Conservation (phyloP, 2,888 invertebrate genomes). For the Diloba caeruleocephala region DNA sequence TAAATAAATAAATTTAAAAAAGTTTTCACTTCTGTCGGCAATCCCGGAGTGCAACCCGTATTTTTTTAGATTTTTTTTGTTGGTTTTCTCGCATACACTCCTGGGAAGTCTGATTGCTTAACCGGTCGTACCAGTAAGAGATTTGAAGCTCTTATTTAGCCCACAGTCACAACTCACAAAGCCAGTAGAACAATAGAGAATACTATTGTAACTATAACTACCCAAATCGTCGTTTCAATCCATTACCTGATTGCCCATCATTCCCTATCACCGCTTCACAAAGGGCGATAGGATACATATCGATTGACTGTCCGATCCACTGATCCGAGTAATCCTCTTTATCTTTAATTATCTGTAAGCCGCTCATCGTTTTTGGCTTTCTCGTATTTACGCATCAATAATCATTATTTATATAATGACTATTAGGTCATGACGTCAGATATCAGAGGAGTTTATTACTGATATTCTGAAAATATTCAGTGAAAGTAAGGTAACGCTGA, state of each 20-base stretch:
- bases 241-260: slow-evolving; percentile 30
- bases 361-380: background rate
- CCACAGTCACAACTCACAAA: too few species aligned
- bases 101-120: too few species aligned
- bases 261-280: slow-evolving; percentile 8
- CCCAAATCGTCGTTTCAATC: background rate
- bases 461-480: too few species aligned
- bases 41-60: too few species aligned
- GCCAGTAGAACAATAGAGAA: slow-evolving; percentile 1
- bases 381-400: slow-evolving; percentile 9
- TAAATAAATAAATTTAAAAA: too few species aligned
- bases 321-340: slow-evolving; percentile 18
- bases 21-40: too few species aligned
- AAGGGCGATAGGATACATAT: slow-evolving; percentile 22
- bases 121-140: too few species aligned
- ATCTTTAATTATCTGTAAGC: slow-evolving; percentile 38
- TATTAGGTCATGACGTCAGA: background rate
- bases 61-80: too few species aligned
- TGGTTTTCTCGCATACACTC: too few species aligned
- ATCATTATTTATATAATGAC: background rate
- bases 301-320: slow-evolving; percentile 12
- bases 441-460: too few species aligned
- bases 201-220: background rate
- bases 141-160: too few species aligned
- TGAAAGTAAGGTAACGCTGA: too few species aligned